Conservation (phyloP, 2,888 invertebrate species). For the Calameuta filiformis region DNA sequence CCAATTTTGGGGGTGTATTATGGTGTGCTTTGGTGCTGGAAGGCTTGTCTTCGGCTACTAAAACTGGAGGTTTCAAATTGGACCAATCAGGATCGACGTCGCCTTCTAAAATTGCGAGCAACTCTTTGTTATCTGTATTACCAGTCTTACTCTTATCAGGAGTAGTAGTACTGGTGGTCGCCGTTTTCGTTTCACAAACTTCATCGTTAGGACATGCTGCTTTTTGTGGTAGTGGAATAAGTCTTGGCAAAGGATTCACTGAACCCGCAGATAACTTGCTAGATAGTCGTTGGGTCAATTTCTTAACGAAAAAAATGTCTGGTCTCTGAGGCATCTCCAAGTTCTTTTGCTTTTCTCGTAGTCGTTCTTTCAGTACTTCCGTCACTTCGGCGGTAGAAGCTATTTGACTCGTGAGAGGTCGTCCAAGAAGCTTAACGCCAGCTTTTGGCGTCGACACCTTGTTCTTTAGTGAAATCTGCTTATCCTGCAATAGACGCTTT, state of each 20-base stretch:
- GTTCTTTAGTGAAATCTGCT: neutral
- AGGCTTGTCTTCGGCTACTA: conserved; percentile 30
- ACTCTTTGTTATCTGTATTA: conserved; percentile 67
- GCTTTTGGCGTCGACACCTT: conserved; percentile 4
- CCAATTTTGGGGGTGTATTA: conserved; percentile 48
- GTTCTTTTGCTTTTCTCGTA: conserved; percentile 65
- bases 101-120: conserved; percentile 71
- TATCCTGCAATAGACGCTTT: neutral
- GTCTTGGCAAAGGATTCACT: conserved; percentile 36
- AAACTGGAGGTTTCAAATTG: conserved; percentile 51
- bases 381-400: conserved; percentile 70
- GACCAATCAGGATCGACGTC: conserved; percentile 67
- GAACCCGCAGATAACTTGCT: conserved; percentile 60
- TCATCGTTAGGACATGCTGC: conserved; percentile 1
- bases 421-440: conserved; percentile 28
- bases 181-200: conserved; percentile 4
- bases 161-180: conserved; percentile 19
- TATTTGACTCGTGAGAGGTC: conserved; percentile 69
- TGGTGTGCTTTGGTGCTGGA: conserved; percentile 29
- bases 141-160: conserved; percentile 17
- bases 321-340: conserved; percentile 63
- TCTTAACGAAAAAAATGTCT: conserved; percentile 69
- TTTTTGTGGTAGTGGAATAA: conserved; percentile 39
- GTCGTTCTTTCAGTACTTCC: conserved; percentile 69
- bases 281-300: conserved; percentile 68